Conservation (phyloP, 2,797 vertebrate genomes). For the Carapus acus region DNA sequence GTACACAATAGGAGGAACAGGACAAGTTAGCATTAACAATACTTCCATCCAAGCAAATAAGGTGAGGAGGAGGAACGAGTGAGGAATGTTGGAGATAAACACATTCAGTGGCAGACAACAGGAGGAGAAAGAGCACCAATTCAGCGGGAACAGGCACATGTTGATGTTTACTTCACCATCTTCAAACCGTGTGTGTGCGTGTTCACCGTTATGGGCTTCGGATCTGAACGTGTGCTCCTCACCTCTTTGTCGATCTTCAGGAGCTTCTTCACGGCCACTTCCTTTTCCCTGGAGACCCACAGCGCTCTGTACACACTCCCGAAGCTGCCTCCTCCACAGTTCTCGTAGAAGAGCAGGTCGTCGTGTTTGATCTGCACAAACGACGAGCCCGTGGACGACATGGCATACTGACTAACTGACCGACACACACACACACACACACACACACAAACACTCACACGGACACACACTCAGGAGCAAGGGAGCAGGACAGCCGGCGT, state of each 20-base stretch:
- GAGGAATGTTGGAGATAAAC: constrained; percentile 66
- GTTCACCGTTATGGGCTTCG: constrained; percentile 11
- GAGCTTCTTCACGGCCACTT: constrained; percentile 97
- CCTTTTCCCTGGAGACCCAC: constrained; percentile 95
- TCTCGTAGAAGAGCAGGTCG: constrained; percentile 96
- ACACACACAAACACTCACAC: constrained; percentile 29
- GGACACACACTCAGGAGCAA: constrained; percentile 16
- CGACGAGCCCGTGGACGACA: constrained; percentile 94
- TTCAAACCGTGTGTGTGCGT: constrained; percentile 2
- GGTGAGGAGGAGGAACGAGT: constrained; percentile 22
- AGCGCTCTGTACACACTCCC: constrained; percentile 93
- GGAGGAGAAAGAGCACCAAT: neutral
- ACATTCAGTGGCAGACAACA: constrained; percentile 34
- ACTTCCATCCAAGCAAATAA: constrained; percentile 41
- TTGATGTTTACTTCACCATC: constrained; percentile 2
- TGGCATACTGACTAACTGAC: constrained; percentile 86
- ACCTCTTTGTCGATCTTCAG: constrained; percentile 98
- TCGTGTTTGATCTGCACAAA: constrained; percentile 98
- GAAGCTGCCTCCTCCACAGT: constrained; percentile 96
- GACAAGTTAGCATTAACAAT: constrained; percentile 43
- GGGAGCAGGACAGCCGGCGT: no score
- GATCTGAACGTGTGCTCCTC: constrained; percentile 17
- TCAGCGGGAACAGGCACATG: constrained; percentile 14
- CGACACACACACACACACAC: constrained; percentile 39
- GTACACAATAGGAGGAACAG: constrained; percentile 51